Evolutionary conservation across 2,797 vertebrate species (phyloP).

Genomic region (Phataginus tricuspis): DNA sequence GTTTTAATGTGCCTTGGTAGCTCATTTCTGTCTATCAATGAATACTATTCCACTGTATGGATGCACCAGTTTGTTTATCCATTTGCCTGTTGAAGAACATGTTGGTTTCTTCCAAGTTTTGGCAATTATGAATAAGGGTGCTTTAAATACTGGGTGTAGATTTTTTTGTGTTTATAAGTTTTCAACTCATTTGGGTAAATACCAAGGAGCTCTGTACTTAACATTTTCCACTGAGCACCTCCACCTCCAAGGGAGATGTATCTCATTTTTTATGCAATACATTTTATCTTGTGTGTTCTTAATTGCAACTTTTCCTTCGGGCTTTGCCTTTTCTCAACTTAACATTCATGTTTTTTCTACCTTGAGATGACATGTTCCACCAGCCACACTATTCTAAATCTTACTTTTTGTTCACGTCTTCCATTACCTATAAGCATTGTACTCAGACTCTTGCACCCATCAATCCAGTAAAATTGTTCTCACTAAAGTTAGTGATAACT

Average conservation of each 20-base stretch:
- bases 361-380: not conserved
- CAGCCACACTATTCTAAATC: not conserved
- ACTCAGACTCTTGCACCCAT: not conserved
- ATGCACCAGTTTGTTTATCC: conserved; percentile 14
- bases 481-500: not conserved
- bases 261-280: conserved; percentile 1
- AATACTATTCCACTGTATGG: not conserved
- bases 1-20: not conserved
- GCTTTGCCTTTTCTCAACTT: not conserved
- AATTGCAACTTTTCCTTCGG: not conserved
- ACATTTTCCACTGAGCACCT: conserved; percentile 10
- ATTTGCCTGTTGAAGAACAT: not conserved
- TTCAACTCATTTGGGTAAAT: conserved; percentile 11
- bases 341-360: not conserved
- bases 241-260: not conserved
- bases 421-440: not conserved
- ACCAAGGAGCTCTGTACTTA: not conserved
- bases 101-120: conserved; percentile 49
- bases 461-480: not conserved
- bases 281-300: conserved; percentile 24
- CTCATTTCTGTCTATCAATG: conserved; percentile 29
- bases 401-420: not conserved
- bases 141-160: conserved; percentile 10
- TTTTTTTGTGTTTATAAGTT: not conserved
- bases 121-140: conserved; percentile 51